Conservation (phyloP, 2,113 vertebrate species). For the Chloebia gouldiae region DNA sequence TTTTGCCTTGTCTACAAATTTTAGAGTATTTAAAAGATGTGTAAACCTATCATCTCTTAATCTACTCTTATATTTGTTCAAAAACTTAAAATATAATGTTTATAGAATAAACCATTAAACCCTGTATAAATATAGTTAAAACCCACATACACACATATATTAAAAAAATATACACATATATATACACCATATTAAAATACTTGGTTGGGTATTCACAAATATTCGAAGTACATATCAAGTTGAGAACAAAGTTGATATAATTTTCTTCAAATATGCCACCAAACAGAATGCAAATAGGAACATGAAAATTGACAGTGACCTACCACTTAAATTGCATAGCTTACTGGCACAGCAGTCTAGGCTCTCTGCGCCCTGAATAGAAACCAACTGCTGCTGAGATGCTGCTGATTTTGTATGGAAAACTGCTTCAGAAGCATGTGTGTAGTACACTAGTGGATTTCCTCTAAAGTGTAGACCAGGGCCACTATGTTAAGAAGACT, state of each 20-base stretch:
- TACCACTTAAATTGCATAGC: neutral
- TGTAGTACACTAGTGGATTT: neutral
- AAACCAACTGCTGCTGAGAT: neutral
- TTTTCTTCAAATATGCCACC: neutral
- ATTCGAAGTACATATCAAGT: neutral
- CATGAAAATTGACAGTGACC: neutral
- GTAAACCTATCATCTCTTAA: neutral
- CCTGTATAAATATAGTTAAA: neutral
- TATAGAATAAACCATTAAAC: neutral
- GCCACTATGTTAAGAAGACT: neutral
- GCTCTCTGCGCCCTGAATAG: neutral
- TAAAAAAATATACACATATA: neutral
- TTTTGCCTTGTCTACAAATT: neutral
- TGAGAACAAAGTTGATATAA: neutral
- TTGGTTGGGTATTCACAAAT: neutral
- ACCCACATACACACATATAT: rapidly evolving
- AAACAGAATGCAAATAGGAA: neutral
- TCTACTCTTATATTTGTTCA: neutral
- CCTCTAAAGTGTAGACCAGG: neutral
- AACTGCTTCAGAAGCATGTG: neutral
- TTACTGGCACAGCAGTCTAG: neutral
- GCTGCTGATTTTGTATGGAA: neutral
- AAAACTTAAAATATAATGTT: neutral
- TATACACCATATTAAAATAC: neutral
- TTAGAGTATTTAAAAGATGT: neutral